Conservation (phyloP, 2,113 vertebrate genomes). For the Piprites chloris region DNA sequence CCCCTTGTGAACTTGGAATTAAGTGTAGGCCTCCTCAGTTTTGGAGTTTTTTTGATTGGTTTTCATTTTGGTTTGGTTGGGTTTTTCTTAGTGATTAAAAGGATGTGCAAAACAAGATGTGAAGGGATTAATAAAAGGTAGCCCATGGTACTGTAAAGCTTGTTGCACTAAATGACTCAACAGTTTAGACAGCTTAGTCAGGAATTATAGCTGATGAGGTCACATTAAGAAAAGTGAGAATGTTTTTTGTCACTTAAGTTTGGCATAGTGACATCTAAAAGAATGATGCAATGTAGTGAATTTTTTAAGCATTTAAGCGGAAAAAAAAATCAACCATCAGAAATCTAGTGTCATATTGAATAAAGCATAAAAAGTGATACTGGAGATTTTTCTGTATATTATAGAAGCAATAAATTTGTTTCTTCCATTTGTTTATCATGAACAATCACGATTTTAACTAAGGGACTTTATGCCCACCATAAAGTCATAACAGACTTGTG, state of each 20-base stretch:
- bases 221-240: neutral
- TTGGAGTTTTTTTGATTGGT: neutral
- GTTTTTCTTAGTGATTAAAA: neutral
- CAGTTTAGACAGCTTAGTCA: neutral
- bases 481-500: neutral
- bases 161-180: neutral
- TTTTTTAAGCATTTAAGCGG: neutral
- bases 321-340: neutral
- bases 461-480: neutral
- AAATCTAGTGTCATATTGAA: neutral
- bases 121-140: neutral
- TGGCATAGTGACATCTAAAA: neutral
- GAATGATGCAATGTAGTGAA: neutral
- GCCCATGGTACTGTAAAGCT: neutral
- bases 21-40: neutral
- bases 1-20: neutral
- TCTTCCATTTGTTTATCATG: neutral
- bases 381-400: neutral
- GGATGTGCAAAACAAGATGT: neutral
- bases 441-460: neutral
- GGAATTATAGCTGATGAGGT: neutral
- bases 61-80: neutral
- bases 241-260: neutral
- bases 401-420: neutral
- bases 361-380: neutral